phyloP scores from a whole-genome alignment of 2,113 vertebrate genomes.

The Thalassarche chlororhynchos region DNA sequence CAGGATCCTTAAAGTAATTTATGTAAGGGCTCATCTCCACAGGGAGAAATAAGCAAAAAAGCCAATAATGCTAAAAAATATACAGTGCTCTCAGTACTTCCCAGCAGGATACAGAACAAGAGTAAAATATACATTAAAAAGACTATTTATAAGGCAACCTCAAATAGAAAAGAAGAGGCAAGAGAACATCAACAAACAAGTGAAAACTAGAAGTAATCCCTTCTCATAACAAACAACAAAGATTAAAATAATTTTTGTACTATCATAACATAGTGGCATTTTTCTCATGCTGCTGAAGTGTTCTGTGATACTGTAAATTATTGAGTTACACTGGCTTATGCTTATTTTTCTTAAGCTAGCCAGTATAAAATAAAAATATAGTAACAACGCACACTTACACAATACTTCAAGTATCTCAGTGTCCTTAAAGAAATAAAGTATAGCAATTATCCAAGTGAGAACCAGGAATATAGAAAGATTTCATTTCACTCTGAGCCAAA shows the following conservation, averaged over 20 bases:
- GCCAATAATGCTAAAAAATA: slow-evolving; percentile 40
- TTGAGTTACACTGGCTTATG: background rate
- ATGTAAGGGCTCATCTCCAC: slow-evolving; percentile 19
- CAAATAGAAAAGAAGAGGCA: background rate
- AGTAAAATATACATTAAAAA: slow-evolving; percentile 33
- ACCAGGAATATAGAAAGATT: background rate
- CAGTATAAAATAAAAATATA: background rate
- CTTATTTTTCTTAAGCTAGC: background rate
- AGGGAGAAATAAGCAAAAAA: slow-evolving; percentile 37
- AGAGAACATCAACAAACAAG: background rate
- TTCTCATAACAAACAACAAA: background rate
- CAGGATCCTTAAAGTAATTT: slow-evolving; percentile 24
- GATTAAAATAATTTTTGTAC: background rate
- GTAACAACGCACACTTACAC: background rate
- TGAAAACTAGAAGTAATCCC: background rate
- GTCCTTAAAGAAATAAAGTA: background rate
- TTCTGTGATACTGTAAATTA: background rate
- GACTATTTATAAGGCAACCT: background rate
- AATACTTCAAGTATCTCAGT: background rate
- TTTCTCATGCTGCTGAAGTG: background rate
- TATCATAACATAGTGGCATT: background rate
- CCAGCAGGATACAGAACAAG: slow-evolving; percentile 16
- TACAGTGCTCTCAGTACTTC: background rate
- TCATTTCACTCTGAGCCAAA: background rate
- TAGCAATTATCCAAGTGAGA: background rate